These are phyloP conservation scores for Dynastes hyllus DNA, from an alignment of 2,888 invertebrate species.

Conservation along the genomic window DNA sequence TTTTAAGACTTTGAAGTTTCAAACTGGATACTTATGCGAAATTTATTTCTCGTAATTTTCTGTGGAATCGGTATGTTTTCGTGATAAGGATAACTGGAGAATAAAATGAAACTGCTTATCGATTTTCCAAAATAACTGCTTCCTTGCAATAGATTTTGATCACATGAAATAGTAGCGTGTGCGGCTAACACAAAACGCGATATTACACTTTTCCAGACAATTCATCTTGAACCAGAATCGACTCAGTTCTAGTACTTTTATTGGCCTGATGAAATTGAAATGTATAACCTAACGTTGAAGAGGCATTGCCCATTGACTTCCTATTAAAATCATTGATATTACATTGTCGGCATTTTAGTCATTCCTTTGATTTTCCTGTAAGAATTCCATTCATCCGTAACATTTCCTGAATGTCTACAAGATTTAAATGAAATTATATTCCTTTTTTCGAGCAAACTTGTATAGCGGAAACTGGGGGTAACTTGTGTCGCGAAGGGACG, in stretches of 20 bases:
- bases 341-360: slow-evolving; percentile 18
- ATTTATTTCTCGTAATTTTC: too few species aligned
- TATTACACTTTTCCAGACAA: neutral
- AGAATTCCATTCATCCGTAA: slow-evolving; percentile 23
- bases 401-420: slow-evolving; percentile 37
- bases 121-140: too few species aligned
- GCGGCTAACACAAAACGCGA: too few species aligned
- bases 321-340: slow-evolving; percentile 32
- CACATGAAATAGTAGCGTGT: too few species aligned
- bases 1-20: too few species aligned
- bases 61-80: too few species aligned
- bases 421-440: slow-evolving; percentile 46
- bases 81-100: too few species aligned
- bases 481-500: slow-evolving; percentile 7
- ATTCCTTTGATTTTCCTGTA: neutral
- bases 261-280: neutral
- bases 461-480: slow-evolving; percentile 6
- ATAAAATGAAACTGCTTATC: too few species aligned
- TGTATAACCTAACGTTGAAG: neutral
- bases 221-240: neutral
- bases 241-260: neutral
- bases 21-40: too few species aligned
- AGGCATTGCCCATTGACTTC: neutral
- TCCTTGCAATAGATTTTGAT: too few species aligned
- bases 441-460: neutral